These are phyloP conservation scores for Drosophila kepulauana DNA, from an alignment of 1,140 invertebrate genomes.

Conservation along the genomic window DNA sequence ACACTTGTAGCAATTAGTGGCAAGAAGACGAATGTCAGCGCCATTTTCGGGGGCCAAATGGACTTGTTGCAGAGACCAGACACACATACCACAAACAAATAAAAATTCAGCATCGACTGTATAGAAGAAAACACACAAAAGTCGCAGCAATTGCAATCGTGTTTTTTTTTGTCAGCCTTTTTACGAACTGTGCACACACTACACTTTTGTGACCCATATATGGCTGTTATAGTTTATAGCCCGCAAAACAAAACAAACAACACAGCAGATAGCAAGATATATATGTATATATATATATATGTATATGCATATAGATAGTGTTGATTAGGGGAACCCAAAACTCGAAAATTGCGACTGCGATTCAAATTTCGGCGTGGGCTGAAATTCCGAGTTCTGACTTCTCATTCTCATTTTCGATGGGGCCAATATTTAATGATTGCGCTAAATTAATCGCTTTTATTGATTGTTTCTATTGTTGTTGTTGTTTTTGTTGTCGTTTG, in stretches of 20 bases:
- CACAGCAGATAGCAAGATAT: not conserved
- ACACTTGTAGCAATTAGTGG: too few relatives aligned
- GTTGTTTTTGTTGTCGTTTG: not conserved
- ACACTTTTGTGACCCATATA: constrained; percentile 33
- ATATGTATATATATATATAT: not conserved
- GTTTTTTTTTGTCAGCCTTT: constrained; percentile 1
- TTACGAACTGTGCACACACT: constrained; percentile 5
- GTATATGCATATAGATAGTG: not conserved
- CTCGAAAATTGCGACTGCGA: not conserved
- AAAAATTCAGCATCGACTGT: too few relatives aligned
- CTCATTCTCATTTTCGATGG: not conserved
- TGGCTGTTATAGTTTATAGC: constrained; percentile 23
- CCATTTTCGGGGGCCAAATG: too few relatives aligned
- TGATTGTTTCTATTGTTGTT: constrained; percentile 53
- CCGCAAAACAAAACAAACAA: constrained; percentile 6
- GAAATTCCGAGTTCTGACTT: constrained; percentile 16
- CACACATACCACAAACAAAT: not conserved
- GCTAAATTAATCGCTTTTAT: constrained; percentile 57
- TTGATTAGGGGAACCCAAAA: not conserved
- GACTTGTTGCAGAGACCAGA: not conserved
- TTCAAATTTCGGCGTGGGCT: constrained; percentile 5
- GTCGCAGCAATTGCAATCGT: not conserved
- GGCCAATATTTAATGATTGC: not conserved
- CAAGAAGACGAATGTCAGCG: too few relatives aligned
- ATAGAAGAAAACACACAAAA: not conserved